Conservation (phyloP, 2,113 vertebrate species). For the Charadrius vociferus region DNA sequence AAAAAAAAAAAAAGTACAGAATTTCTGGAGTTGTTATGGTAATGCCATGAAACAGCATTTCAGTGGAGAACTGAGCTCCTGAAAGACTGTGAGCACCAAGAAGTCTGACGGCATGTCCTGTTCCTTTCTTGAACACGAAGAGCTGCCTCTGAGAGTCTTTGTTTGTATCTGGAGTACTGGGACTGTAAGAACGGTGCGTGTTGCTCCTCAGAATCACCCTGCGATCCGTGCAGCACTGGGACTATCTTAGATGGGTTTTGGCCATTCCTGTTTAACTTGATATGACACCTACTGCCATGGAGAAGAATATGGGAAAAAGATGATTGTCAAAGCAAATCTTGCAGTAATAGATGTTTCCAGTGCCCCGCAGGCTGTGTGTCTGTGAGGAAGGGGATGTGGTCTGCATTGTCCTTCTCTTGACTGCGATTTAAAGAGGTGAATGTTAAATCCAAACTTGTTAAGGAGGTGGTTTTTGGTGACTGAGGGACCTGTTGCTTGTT, state of each 20-base stretch:
- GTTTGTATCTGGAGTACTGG: background rate
- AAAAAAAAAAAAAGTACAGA: background rate
- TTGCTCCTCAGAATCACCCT: background rate
- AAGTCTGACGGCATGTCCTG: background rate
- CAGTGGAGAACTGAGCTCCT: background rate
- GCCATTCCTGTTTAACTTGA: background rate
- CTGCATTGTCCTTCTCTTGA: background rate
- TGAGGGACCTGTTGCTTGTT: background rate
- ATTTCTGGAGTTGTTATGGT: background rate
- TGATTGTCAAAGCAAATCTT: rapidly evolving
- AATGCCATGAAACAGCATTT: background rate
- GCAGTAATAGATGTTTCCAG: background rate
- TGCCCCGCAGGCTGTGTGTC: background rate
- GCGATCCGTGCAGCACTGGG: rapidly evolving
- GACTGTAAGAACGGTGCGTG: background rate
- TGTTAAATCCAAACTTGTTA: background rate
- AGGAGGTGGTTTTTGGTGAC: background rate
- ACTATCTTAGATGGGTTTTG: background rate
- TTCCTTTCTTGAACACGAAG: background rate
- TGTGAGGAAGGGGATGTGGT: background rate
- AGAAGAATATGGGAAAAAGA: background rate
- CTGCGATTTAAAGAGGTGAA: background rate
- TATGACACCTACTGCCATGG: rapidly evolving
- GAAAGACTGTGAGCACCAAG: background rate
- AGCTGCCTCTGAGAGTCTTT: background rate